Conservation (phyloP, 2,888 invertebrate species). For the Diploptera punctata region DNA sequence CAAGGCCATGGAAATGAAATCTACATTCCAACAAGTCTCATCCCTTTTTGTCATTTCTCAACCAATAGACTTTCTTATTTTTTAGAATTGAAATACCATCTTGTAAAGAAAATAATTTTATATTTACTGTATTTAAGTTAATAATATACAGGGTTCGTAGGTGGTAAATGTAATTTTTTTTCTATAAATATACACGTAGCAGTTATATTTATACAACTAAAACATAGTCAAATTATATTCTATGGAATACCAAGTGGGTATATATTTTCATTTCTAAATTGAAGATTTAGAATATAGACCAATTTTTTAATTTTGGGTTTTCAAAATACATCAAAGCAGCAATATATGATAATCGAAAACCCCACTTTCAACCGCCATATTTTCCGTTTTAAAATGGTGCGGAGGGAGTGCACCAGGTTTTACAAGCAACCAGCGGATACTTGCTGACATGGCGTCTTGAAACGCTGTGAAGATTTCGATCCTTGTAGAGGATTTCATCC, state of each 20-base stretch:
- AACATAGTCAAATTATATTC: too few species aligned
- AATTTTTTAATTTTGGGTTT: too few species aligned
- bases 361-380: conserved; percentile 13
- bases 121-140: neutral
- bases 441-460: conserved; percentile 44
- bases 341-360: conserved; percentile 29
- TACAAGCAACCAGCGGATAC: conserved; percentile 34
- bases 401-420: conserved; percentile 35
- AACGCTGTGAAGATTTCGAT: conserved; percentile 40
- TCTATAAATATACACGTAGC: too few species aligned
- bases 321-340: neutral
- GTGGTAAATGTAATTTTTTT: neutral
- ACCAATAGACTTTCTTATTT: too few species aligned
- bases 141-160: neutral
- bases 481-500: conserved; percentile 41
- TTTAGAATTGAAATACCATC: neutral
- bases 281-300: too few species aligned
- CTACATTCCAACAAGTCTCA: neutral
- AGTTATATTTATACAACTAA: too few species aligned
- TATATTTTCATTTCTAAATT: too few species aligned
- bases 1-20: neutral
- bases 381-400: conserved; percentile 19
- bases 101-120: neutral
- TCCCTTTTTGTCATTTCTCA: too few species aligned
- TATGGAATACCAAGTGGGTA: too few species aligned